These are phyloP conservation scores for Brachypalpus laphriformis DNA, from an alignment of 2,888 invertebrate species.

Conservation along the genomic window DNA sequence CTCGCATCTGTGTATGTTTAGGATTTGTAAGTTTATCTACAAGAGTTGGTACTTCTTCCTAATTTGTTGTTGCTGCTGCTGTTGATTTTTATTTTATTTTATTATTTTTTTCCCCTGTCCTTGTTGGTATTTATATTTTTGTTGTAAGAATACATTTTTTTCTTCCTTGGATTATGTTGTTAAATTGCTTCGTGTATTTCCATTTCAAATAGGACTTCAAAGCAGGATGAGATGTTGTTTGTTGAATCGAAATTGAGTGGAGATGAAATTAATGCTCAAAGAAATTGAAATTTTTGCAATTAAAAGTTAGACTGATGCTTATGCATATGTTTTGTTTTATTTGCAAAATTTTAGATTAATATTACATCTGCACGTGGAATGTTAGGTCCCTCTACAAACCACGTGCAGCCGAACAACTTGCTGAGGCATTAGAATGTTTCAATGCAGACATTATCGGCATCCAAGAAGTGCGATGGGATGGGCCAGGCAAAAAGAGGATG, in stretches of 20 bases:
- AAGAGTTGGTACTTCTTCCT: not conserved
- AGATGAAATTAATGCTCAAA: not conserved
- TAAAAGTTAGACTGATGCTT: conserved; percentile 8
- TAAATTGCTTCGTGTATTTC: conserved; percentile 19
- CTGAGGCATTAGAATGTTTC: too few relatives aligned
- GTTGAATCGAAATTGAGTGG: conserved; percentile 5
- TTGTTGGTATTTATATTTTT: not conserved
- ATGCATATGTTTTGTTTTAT: not conserved
- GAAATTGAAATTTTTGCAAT: conserved; percentile 18
- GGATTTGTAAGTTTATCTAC: conserved; percentile 27
- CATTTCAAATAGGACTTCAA: not conserved
- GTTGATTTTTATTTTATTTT: too few relatives aligned
- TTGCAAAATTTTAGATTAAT: not conserved
- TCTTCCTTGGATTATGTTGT: conserved; percentile 10
- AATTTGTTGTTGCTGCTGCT: not conserved
- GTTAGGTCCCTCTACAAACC: too few relatives aligned
- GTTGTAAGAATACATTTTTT: not conserved
- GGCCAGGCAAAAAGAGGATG: too few relatives aligned
- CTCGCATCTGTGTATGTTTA: conserved; percentile 18
- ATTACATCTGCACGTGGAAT: too few relatives aligned
- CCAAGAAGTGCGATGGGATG: too few relatives aligned
- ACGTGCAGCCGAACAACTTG: too few relatives aligned
- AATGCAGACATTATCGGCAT: too few relatives aligned
- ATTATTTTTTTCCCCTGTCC: not conserved
- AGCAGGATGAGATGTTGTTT: conserved; percentile 1